phyloP scores from a whole-genome alignment of 2,888 invertebrate species.

The Flexamia atlantica region DNA sequence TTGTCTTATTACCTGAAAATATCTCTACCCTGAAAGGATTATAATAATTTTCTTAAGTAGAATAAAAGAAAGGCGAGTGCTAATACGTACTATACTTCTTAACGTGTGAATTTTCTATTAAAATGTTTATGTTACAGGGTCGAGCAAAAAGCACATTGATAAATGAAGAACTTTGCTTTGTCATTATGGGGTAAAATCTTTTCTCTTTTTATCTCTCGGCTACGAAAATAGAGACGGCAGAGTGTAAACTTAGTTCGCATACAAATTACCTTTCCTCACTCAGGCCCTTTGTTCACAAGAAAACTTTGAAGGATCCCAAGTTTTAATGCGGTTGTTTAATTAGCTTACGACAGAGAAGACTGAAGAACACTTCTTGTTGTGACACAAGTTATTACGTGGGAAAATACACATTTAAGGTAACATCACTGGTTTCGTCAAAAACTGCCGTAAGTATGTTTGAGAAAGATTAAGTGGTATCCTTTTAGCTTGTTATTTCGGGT shows the following conservation, averaged over 20 bases:
- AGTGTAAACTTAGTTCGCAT: slow-evolving; percentile 52
- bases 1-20: no score
- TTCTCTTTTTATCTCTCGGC: slow-evolving; percentile 38
- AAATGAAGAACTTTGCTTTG: background rate
- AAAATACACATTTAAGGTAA: background rate
- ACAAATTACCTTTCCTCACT: slow-evolving; percentile 43
- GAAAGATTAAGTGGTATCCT: no score
- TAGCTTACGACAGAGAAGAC: slow-evolving; percentile 41
- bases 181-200: slow-evolving; percentile 38
- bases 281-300: slow-evolving; percentile 43
- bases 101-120: no score
- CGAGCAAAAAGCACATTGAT: no score
- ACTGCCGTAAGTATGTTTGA: no score
- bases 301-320: slow-evolving; percentile 50
- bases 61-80: no score
- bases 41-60: no score
- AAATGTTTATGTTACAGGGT: no score
- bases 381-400: slow-evolving; percentile 27
- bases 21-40: no score
- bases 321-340: slow-evolving; percentile 53
- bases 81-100: no score
- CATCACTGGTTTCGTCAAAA: background rate
- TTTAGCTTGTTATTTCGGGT: no score
- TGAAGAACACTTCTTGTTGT: slow-evolving; percentile 29
- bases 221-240: slow-evolving; percentile 31